Percentiles rank a stretch among this genome's conserved stretches.
Conservation (phyloP, 2,113 vertebrate genomes). For the Lycaon pictus region DNA sequence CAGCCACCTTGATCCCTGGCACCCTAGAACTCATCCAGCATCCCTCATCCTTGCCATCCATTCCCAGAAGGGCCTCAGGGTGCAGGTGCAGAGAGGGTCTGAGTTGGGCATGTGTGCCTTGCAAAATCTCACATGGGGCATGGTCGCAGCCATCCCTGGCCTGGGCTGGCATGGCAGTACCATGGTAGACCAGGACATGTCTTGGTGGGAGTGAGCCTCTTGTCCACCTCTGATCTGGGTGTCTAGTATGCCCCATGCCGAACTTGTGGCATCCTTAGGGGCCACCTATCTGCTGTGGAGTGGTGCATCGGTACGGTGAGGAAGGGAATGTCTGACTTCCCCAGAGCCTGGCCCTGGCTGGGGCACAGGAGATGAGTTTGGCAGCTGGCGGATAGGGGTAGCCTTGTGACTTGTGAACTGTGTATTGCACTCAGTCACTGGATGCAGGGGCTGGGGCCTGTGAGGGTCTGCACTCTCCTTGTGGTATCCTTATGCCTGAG, state of each 20-base stretch:
- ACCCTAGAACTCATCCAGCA: background rate
- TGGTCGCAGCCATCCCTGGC: background rate
- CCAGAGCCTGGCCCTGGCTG: background rate
- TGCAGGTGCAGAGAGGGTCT: background rate
- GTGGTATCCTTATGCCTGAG: background rate
- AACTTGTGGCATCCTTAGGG: background rate
- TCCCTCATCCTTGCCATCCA: background rate
- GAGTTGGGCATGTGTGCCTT: background rate
- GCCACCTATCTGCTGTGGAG: background rate
- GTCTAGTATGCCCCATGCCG: background rate
- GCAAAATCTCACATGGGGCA: background rate
- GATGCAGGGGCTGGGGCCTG: background rate
- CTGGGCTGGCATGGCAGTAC: background rate
- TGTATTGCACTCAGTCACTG: background rate
- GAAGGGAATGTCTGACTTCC: background rate
- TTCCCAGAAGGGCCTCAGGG: background rate
- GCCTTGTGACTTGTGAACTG: background rate
- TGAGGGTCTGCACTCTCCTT: background rate
- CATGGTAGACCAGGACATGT: background rate
- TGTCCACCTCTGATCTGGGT: background rate
- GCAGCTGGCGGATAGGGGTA: background rate
- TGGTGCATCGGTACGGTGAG: background rate
- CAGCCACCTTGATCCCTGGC: background rate
- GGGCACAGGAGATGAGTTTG: background rate
- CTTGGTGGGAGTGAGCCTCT: background rate